Evolutionary conservation across 2,888 invertebrate species (phyloP), one percentile per base, ranked within the genome.

Genomic region (Stictocephala bisonia): DNA sequence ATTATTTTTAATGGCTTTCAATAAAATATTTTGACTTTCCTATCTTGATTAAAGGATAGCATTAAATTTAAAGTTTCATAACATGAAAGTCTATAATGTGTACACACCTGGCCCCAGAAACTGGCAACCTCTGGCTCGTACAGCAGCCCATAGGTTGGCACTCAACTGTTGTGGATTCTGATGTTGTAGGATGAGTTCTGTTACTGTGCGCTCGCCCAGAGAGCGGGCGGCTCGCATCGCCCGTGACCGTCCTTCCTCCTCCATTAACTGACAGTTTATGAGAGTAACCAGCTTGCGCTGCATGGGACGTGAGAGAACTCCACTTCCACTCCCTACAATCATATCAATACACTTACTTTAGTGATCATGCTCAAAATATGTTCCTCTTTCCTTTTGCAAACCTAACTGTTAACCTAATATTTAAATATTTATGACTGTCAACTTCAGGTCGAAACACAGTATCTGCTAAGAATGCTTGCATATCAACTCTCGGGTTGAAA

Each of bases 91-190:
- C n/a, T n/a, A n/a, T n/a, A n/a, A n/a, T 22, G 67, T 71, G 69
- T 1, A 48, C 74, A 77, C 81, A 89, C 89, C 89, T 79, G 98
- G 98, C 6, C 99, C 99, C 29, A 99, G 89, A 86, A 99, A 99
- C 85, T 99, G 99, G 82, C 99, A 99, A 64, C 99, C 99, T 72
- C 98, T 89, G 0, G 96, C 95, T 53, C 99, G 87, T 9, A 99
- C 97, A 26, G 98, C 97, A 48, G 97, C 96, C 99, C 99, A 99
- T 50, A 99, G 86, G 84, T 97, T 96, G 6, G 97, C 95, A 73
- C 92, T 91, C 51, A 98, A 86, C 84, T 98, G 97, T 82, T 97
- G 96, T 0, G 96, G 95, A 86, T 97, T 97, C 87, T 99, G 98
- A 83, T 97, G 96, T 81, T 96, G 95, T 51, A 97, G 85, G 80